A percentile compares a stretch with the other conserved stretches of the same genome.
phyloP scores from a whole-genome alignment of 2,888 invertebrate genomes.

The Parnassius smintheus region DNA sequence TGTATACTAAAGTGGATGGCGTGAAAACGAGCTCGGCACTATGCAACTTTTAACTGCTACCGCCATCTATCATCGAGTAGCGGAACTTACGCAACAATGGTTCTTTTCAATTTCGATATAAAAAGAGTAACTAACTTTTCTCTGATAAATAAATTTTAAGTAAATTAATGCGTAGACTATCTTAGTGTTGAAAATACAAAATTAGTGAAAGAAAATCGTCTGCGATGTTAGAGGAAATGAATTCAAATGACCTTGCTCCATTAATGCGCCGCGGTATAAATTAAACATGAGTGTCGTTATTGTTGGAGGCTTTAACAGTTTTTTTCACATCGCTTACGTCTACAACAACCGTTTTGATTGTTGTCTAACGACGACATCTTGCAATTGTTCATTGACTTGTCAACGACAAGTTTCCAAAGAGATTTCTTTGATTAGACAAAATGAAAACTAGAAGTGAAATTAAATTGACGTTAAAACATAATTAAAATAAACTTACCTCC shows the following conservation, averaged over 20 bases:
- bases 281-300: conserved; percentile 71
- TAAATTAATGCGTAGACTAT: not conserved
- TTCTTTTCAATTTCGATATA: not conserved
- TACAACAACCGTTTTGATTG: conserved; percentile 32
- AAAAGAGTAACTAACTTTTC: conserved; percentile 18
- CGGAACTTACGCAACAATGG: conserved; percentile 42
- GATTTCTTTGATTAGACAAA: no score
- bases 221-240: conserved; percentile 57
- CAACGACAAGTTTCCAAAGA: no score
- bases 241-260: conserved; percentile 76
- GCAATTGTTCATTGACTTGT: conserved; percentile 17
- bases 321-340: conserved; percentile 50
- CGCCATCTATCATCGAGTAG: conserved; percentile 71
- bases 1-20: conserved; percentile 53
- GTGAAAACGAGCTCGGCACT: conserved; percentile 40
- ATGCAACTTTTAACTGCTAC: conserved; percentile 26
- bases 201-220: conserved; percentile 31
- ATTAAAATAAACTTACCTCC: no score
- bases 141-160: not conserved
- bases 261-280: conserved; percentile 66
- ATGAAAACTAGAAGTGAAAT: no score
- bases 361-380: conserved; percentile 25
- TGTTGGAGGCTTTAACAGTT: conserved; percentile 58
- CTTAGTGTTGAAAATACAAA: not conserved
- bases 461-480: no score